Evolutionary conservation across 2,888 invertebrate genomes (phyloP), one percentile per base, ranked within the genome.

Genomic region (Norana najaformis): DNA sequence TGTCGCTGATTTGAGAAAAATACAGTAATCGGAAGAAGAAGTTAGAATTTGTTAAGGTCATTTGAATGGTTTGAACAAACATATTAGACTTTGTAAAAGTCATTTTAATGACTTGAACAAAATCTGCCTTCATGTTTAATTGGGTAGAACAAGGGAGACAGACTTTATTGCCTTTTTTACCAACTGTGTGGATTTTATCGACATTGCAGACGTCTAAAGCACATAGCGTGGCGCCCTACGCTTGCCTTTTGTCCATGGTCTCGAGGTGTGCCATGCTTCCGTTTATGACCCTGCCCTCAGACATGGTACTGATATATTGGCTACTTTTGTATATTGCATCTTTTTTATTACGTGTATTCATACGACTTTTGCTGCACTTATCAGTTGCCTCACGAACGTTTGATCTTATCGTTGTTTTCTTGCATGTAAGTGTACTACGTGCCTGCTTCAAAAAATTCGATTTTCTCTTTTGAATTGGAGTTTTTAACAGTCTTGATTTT

Each of bases 81-180:
- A 69, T 11, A 69, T n/a, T n/a, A 69, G 30, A n/a, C 69, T 30
- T 69, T 2, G n/a, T 69, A 8, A 30, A 69, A n/a, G 69, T 69
- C n/a, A n/a, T 69, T 69, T 69, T n/a, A 69, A 69, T 69, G n/a
- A n/a, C 69, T 47, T 47, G 30, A 69, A 69, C n/a, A 69, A 69
- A 23, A 47, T 47, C 2, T 47, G 6, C 20, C 20, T 23, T 47
- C 3, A 23, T 47, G 23, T 23, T 5, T 47, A 23, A 8, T 47
- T 47, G 47, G 47, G 23, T 47, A 3, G 47, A 97, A 97, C 92
- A 96, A 96, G 36, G 85, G 16, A 53, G 23, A 37, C 18, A 85
- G 35, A 85, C 13, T 35, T 85, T 35, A n/a, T 69, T 30, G 69
- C 69, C 30, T 69, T 69, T n/a, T 69, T 69, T 69, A 69, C 69